Evolutionary conservation across 2,888 invertebrate species (phyloP), one percentile per base, ranked within the genome.

Genomic region (Tuberolachnus salignus): DNA sequence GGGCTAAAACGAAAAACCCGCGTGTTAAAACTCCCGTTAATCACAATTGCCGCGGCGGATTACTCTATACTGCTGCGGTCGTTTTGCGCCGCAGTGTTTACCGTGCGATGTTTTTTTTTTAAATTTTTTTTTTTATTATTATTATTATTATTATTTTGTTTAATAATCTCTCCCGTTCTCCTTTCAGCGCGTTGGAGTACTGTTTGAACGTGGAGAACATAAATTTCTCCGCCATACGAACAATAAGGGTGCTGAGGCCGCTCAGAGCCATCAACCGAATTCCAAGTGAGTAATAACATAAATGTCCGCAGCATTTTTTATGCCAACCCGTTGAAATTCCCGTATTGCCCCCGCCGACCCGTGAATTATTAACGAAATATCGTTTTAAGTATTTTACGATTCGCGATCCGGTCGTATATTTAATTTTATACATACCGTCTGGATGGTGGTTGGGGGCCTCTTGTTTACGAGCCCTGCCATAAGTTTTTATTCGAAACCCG

Each of bases 181-280:
- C 6, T 86, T 87, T 13, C 88, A 92, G 92, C 80, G 91, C 92
- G 78, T 86, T 95, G 83, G 96, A 96, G 87, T 96, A 96, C 86
- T 92, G 94, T 85, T 88, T 98, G 85, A 94, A 97, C 86, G 94
- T 97, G 85, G 97, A 98, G 86, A 98, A 97, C 87, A 93, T 99
- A 87, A 99, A 98, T 88, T 89, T 99, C 86, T 97, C 98, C 82
- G 97, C 99, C 80, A 98, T 99, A 85, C 90, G 99, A 84, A 99
- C 99, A 82, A 97, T 99, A 85, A 90, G 99, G 85, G 99, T 99
- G 82, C 89, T 99, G 82, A 89, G 99, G 85, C 99, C 99, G 67
- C 88, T 99, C 83, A 88, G 99, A 83, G 99, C 99, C 82, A 99
- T 99, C 87, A 99, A 99, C 89, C 92, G 99, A 86, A 99, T 99